These are phyloP conservation scores for Eutrigla gurnardus DNA, from an alignment of 2,797 vertebrate genomes.

Conservation along the genomic window DNA sequence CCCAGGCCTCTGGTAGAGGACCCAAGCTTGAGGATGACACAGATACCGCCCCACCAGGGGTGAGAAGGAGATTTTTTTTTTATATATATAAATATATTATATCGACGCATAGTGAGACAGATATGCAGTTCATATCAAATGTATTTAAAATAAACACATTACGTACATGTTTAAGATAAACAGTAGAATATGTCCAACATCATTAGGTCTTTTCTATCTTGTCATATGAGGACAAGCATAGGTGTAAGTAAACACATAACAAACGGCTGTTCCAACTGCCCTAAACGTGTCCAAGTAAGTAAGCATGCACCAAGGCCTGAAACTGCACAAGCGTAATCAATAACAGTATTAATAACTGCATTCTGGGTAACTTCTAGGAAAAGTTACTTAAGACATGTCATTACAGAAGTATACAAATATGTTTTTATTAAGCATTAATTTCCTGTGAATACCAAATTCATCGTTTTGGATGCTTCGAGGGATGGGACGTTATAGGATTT, in stretches of 20 bases:
- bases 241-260: neutral
- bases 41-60: no score
- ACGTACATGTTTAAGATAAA: neutral
- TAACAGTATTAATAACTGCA: neutral
- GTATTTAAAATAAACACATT: neutral
- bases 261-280: neutral
- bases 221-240: neutral
- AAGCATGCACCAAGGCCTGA: neutral
- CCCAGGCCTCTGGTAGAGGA: no score
- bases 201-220: neutral
- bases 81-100: no score
- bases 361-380: neutral
- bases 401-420: neutral
- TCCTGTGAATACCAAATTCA: neutral
- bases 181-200: neutral
- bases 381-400: neutral
- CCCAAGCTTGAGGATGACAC: no score
- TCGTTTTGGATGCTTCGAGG: neutral
- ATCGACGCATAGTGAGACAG: neutral
- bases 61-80: no score
- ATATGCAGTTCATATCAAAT: neutral
- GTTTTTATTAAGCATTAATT: neutral
- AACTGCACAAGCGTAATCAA: neutral
- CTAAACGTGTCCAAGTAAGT: neutral
- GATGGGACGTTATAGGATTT: no score